phyloP scores from a whole-genome alignment of 1,140 invertebrate genomes.

The Oreohelix idahoensis region DNA sequence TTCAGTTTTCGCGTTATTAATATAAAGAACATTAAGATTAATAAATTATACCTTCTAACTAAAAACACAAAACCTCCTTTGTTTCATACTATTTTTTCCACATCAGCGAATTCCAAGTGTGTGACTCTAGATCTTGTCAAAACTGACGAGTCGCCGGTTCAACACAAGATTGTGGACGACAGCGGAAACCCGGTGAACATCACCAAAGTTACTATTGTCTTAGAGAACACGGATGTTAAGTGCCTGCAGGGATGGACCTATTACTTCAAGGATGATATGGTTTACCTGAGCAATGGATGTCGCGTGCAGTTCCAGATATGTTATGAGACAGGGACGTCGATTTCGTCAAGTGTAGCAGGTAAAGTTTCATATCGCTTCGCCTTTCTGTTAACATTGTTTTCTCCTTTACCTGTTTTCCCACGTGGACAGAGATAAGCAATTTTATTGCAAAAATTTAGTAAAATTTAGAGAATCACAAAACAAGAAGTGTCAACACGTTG shows the following conservation, averaged over 20 bases:
- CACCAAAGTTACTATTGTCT: not conserved
- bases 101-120: not conserved
- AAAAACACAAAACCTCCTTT: too few relatives aligned
- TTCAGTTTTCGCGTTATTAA: too few relatives aligned
- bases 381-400: too few relatives aligned
- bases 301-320: not conserved
- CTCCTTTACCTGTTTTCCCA: too few relatives aligned
- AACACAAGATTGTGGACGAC: not conserved
- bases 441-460: too few relatives aligned
- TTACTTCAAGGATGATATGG: not conserved
- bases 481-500: too few relatives aligned
- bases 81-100: too few relatives aligned
- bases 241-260: not conserved
- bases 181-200: not conserved
- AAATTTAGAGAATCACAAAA: too few relatives aligned
- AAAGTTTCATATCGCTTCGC: not conserved
- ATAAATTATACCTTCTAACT: too few relatives aligned
- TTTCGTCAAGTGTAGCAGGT: not conserved
- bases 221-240: not conserved
- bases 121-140: not conserved
- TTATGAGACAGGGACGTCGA: not conserved
- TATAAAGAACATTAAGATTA: too few relatives aligned
- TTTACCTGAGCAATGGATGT: not conserved
- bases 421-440: too few relatives aligned
- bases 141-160: not conserved